Conservation (phyloP, 2,113 vertebrate genomes). For the Tyto alba region DNA sequence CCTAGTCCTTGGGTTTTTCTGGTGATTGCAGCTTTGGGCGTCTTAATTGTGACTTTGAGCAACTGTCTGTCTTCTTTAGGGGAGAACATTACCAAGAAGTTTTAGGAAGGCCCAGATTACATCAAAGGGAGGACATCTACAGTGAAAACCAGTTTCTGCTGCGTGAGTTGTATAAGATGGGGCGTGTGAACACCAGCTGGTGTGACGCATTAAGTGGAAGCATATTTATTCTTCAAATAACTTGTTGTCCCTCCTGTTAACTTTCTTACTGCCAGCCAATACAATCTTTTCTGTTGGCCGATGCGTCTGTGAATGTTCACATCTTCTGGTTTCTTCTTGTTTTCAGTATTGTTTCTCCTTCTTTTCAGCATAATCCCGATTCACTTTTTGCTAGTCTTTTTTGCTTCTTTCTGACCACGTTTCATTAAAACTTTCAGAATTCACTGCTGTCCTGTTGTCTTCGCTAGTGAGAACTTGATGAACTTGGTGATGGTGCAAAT, state of each 20-base stretch:
- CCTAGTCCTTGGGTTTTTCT: background rate
- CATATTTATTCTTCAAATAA: background rate
- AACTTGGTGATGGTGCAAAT: too few species aligned
- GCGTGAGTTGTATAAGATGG: rapidly evolving
- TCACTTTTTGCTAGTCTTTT: background rate
- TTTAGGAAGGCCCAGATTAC: background rate
- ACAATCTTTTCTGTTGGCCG: rapidly evolving
- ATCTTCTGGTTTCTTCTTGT: background rate
- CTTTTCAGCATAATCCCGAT: background rate
- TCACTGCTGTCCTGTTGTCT: rapidly evolving
- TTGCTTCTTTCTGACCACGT: background rate
- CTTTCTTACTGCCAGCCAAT: background rate
- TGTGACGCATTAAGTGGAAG: background rate
- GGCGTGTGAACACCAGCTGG: background rate
- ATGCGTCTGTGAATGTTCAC: rapidly evolving
- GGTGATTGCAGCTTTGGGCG: background rate
- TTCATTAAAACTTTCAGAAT: too few species aligned
- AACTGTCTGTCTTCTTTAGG: background rate
- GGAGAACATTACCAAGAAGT: background rate
- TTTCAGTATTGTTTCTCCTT: background rate
- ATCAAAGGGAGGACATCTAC: background rate
- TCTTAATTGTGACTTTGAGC: background rate
- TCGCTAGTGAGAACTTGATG: background rate
- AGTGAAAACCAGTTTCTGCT: background rate
- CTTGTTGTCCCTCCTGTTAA: background rate